These are phyloP conservation scores for Pyrgilauda ruficollis DNA, from an alignment of 2,113 vertebrate genomes.

Conservation along the genomic window DNA sequence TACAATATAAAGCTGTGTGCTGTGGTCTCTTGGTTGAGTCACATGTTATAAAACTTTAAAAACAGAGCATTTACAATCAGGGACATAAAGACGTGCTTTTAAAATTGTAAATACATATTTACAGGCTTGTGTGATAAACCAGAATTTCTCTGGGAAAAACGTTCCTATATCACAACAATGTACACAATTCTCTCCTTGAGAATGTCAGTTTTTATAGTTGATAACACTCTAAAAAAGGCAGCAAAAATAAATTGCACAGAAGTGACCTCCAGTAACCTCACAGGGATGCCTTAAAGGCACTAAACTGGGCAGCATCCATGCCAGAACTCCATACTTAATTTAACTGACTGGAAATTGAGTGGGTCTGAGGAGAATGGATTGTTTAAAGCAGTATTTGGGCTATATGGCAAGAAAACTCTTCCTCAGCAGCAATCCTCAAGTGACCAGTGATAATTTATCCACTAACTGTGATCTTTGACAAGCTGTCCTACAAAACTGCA, in stretches of 20 bases:
- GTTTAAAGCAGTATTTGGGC: not conserved
- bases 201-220: not conserved
- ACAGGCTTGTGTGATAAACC: slow-evolving; percentile 61
- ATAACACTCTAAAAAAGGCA: not conserved
- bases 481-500: not conserved
- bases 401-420: not conserved
- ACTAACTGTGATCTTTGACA: not conserved
- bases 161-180: slow-evolving; percentile 1
- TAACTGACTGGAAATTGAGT: not conserved
- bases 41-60: slow-evolving; percentile 75
- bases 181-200: slow-evolving; percentile 17
- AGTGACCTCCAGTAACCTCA: not conserved
- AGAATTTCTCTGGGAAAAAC: slow-evolving; percentile 48
- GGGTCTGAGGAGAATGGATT: not conserved
- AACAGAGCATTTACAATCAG: slow-evolving; percentile 72
- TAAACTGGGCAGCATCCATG: slow-evolving; percentile 23
- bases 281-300: slow-evolving; percentile 68
- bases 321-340: not conserved
- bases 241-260: slow-evolving; percentile 34
- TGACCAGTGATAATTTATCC: not conserved
- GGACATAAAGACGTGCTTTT: slow-evolving; percentile 73
- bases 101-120: slow-evolving; percentile 74
- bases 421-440: not conserved
- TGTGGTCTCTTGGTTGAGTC: slow-evolving; percentile 15
- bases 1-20: not conserved